Conservation (phyloP, 1,140 invertebrate species). For the Hormaphis cornu region DNA sequence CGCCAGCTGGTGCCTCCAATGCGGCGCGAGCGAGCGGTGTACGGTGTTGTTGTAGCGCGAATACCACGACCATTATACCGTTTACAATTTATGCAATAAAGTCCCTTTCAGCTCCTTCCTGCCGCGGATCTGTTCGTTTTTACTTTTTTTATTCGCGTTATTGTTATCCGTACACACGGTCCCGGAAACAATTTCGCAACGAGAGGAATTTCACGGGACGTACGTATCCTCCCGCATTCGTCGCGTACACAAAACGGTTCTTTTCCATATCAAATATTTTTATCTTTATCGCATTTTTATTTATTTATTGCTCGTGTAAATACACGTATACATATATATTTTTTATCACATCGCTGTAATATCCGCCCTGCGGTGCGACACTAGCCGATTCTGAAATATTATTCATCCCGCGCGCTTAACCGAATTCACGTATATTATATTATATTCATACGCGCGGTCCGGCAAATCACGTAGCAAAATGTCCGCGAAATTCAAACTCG, state of each 20-base stretch:
- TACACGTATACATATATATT: too few species aligned
- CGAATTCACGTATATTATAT: conserved; percentile 6
- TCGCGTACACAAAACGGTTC: not conserved
- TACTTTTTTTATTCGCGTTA: not conserved
- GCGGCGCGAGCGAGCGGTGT: too few species aligned
- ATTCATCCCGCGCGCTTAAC: not conserved
- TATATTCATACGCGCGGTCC: not conserved
- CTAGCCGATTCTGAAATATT: not conserved
- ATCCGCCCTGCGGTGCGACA: too few species aligned
- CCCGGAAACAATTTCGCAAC: not conserved
- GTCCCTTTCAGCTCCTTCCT: too few species aligned
- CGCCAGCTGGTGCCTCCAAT: too few species aligned
- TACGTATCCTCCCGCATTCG: not conserved
- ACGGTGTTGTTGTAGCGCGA: too few species aligned
- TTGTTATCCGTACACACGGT: not conserved
- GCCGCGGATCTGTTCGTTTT: not conserved
- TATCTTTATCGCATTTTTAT: not conserved
- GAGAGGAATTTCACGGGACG: not conserved
- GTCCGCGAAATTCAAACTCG: not conserved
- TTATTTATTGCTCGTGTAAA: too few species aligned
- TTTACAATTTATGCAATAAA: not conserved
- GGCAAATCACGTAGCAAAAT: conserved; percentile 6
- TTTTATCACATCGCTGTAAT: not conserved
- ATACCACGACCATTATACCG: not conserved
- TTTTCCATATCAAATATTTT: not conserved